A percentile compares a stretch with the other conserved stretches of the same genome.
Conservation (phyloP, 2,113 vertebrate species). For the Phalacrocorax pelagicus region DNA sequence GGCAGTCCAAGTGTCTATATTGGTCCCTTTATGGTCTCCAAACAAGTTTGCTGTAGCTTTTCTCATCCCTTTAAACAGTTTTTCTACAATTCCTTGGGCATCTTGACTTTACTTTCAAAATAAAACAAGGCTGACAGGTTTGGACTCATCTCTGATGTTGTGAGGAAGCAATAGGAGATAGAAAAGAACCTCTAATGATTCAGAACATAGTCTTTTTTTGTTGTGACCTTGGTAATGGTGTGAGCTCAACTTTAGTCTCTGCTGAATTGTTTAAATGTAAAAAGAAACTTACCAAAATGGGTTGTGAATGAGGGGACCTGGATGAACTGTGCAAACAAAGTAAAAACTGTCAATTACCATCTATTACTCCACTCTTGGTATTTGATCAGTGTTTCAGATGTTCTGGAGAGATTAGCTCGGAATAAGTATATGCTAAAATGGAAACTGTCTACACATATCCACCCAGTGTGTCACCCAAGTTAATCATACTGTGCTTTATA, state of each 20-base stretch:
- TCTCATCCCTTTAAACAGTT: neutral
- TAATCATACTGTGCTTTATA: constrained; percentile 25
- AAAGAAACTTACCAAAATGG: constrained; percentile 18
- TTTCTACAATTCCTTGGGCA: neutral
- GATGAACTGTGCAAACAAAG: neutral
- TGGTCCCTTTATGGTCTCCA: neutral
- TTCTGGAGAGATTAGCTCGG: constrained; percentile 24
- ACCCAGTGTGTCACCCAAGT: neutral
- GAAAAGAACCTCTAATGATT: constrained; percentile 4
- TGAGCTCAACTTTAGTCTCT: neutral
- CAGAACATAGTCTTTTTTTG: neutral
- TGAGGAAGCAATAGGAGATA: neutral
- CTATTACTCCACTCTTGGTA: constrained; percentile 21
- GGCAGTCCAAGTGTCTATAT: neutral
- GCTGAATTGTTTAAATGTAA: constrained; percentile 26
- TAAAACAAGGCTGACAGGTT: neutral
- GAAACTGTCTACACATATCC: constrained; percentile 22
- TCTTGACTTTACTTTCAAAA: neutral
- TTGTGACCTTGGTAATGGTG: neutral
- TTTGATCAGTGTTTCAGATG: constrained; percentile 26
- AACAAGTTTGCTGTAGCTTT: neutral
- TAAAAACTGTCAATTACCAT: constrained; percentile 41
- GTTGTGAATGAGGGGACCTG: neutral
- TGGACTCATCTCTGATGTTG: neutral
- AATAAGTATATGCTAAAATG: constrained; percentile 41